Evolutionary conservation across 2,888 invertebrate genomes (phyloP).

Genomic region (Lithophane leautieri): DNA sequence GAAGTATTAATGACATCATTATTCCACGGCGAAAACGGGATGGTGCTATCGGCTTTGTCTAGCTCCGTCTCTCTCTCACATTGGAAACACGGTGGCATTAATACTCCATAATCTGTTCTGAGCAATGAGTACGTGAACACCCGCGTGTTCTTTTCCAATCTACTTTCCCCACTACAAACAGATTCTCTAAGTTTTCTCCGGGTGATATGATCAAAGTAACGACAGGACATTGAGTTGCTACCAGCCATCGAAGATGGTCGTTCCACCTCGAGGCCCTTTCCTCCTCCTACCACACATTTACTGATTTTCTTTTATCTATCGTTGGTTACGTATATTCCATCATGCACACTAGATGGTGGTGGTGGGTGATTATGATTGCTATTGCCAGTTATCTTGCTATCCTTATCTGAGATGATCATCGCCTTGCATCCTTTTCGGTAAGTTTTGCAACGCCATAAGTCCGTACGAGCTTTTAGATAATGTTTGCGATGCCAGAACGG

Average conservation of each 20-base stretch:
- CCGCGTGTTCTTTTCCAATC: too few species aligned
- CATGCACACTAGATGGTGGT: slow-evolving; percentile 2
- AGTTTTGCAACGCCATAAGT: slow-evolving; percentile 39
- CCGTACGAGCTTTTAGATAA: slow-evolving; percentile 1
- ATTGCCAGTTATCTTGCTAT: slow-evolving; percentile 18
- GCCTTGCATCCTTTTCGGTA: slow-evolving; percentile 32
- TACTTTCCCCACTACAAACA: too few species aligned
- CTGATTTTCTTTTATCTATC: neutral
- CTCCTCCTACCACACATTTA: too few species aligned
- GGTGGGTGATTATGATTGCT: slow-evolving; percentile 16
- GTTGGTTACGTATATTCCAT: slow-evolving; percentile 17
- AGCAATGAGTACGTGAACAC: too few species aligned
- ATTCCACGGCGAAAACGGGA: too few species aligned
- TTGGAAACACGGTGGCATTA: too few species aligned
- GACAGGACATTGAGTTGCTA: neutral
- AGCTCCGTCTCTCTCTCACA: too few species aligned
- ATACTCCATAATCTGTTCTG: too few species aligned
- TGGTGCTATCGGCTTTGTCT: too few species aligned
- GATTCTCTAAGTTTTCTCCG: too few species aligned
- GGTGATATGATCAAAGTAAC: too few species aligned
- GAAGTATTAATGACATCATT: too few species aligned
- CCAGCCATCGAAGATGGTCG: neutral
- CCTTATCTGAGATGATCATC: slow-evolving; percentile 18
- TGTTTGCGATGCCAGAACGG: slow-evolving; percentile 10
- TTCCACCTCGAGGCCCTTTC: neutral